Evolutionary conservation across 2,113 vertebrate genomes (phyloP).

Genomic region (Cariama cristata): DNA sequence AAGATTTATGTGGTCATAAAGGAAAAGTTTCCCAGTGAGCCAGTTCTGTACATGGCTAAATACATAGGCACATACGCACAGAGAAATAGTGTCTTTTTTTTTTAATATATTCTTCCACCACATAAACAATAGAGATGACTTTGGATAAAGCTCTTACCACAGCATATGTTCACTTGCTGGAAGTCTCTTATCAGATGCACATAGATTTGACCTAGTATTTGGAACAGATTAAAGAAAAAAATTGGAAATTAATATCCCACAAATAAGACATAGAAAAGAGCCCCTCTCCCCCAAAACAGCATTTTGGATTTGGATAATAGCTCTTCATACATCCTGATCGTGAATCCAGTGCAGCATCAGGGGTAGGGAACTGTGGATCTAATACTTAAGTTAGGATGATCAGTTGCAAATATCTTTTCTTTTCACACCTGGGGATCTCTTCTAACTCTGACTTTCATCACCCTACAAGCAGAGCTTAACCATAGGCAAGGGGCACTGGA

Average conservation of each 20-base stretch:
- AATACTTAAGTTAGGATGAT: background rate
- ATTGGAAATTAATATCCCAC: background rate
- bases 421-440: background rate
- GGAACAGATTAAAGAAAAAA: background rate
- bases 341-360: background rate
- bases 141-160: background rate
- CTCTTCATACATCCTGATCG: background rate
- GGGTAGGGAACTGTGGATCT: background rate
- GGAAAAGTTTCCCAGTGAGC: constrained; percentile 15
- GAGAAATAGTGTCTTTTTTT: background rate
- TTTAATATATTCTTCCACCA: background rate
- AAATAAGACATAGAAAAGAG: background rate
- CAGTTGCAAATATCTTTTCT: background rate
- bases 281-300: background rate
- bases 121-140: constrained; percentile 9
- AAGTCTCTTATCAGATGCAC: background rate
- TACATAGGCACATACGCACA: background rate
- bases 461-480: background rate
- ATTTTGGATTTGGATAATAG: background rate
- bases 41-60: background rate
- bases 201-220: background rate
- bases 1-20: constrained; percentile 65
- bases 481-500: background rate
- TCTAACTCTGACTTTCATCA: background rate
- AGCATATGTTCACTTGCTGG: rapidly evolving